Evolutionary conservation across 2,113 vertebrate genomes (phyloP), one percentile per base, ranked within the genome.

Genomic region (Cyrtonyx montezumae): DNA sequence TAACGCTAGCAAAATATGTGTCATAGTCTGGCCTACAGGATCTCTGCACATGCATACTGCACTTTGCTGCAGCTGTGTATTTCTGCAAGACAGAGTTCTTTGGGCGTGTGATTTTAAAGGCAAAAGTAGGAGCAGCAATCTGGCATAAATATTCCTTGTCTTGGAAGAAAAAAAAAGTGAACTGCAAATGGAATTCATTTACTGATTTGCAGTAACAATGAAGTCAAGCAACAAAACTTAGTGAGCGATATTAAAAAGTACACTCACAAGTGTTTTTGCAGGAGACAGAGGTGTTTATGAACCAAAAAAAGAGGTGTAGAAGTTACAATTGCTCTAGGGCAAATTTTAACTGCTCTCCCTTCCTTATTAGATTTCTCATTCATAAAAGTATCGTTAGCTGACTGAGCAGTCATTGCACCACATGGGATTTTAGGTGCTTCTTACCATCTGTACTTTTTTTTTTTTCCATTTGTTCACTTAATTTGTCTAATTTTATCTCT

Each of bases 281-380:
- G 90, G 86, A 94, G 46, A 91, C 63, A 79, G 84, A 95, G 85
- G 92, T 95, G 87, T 86, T 96, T 86, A 94, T 90, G 77, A 88
- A 91, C 45, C 28, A 82, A 85, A 92, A 85, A 88, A 85, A 88
- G 61, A 71, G 53, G 51, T 90, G 86, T 61, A 82, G 62, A 95
- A 90, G 70, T 82, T 91, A 93, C 46, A 90, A 8, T 67, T 81
- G 85, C 80, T 93, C 59, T 42, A 93, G 90, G 93, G 87, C 70
- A 94, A 90, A 83, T 89, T 95, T 90, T 91, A 95, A 93, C 87
- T 68, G 51, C 3, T 87, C 80, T 83, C 59, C 86, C 56, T 66
- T 93, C 89, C 71, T 93, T 86, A 93, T 91, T 79, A 91, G 69
- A 75, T 90, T 95, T 90, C 95, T 92, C 93, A 92, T 95, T 96